phyloP scores from a whole-genome alignment of 1,140 invertebrate species.

The Drosophila burlai region DNA sequence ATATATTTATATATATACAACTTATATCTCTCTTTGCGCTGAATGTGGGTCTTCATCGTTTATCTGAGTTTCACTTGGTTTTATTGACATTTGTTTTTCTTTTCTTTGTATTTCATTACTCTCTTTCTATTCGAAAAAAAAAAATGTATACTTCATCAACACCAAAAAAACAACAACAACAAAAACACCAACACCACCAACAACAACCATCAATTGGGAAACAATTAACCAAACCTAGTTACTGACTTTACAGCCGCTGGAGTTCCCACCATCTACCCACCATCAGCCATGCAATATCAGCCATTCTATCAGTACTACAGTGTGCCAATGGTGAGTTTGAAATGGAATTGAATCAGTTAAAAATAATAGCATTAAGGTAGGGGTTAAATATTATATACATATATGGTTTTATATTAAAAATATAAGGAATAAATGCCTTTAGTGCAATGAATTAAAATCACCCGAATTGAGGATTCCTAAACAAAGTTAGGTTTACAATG shows the following conservation, averaged over 20 bases:
- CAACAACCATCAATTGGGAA: constrained; percentile 53
- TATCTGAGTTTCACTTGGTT: constrained; percentile 53
- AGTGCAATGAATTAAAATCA: no score
- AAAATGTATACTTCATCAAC: constrained; percentile 37
- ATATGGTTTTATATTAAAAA: no score
- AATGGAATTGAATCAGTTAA: background rate
- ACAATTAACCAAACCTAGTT: constrained; percentile 76
- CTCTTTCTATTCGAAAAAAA: constrained; percentile 39
- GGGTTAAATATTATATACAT: no score
- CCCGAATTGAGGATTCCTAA: no score
- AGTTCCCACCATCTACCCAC: constrained; percentile 85
- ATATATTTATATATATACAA: background rate
- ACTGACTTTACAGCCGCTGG: constrained; percentile 85
- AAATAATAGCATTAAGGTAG: constrained; percentile 17
- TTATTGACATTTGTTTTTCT: constrained; percentile 64
- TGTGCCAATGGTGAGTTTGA: constrained; percentile 84
- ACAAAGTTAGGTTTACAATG: background rate
- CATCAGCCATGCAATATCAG: constrained; percentile 85
- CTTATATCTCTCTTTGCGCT: constrained; percentile 17
- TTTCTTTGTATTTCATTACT: constrained; percentile 70
- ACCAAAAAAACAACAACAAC: constrained; percentile 40
- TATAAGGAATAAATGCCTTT: background rate
- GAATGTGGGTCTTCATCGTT: constrained; percentile 28
- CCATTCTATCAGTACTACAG: constrained; percentile 85
- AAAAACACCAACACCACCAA: constrained; percentile 31